Base-by-base conservation (phyloP, 2,113 vertebrate species). In the Ciconia maguari region DNA sequence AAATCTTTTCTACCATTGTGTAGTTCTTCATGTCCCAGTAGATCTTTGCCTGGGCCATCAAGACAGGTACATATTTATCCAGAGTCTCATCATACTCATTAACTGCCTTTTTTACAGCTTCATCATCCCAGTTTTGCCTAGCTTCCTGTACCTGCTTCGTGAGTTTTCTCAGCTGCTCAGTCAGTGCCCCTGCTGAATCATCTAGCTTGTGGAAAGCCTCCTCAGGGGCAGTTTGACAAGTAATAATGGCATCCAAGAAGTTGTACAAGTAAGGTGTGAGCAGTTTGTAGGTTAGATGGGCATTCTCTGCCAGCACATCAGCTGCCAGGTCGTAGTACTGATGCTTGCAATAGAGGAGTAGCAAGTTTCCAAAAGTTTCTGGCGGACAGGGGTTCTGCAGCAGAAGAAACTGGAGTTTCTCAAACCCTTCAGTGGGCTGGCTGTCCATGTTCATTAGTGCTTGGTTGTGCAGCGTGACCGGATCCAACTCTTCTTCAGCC, bases 21-120 rank as follows among this genome's bases (percentile, higher is more conserved):
- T 99, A 99, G 95, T 99, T 99, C 95, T 99, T 99, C 89, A 99
- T 98, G 96, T 99, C 99, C 99, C 99, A 99, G 94, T 99, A 99
- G 97, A 99, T 99, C 95, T 99, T 99, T 26, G 99, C 98, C 96
- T 99, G 99, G 24, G 99, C 99, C 99, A 99, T 99, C 87, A 99
- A 96, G 36, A 99, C 98, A 6, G 99, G 99, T 32, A 99, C 97
- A 44, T 99, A 99, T 95, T 98, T 99, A 94, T 99, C 99, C 82
- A 99, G 96, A 68, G 98, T 97, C n/a, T 98, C 98, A 60, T 99
- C 99, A 19, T 99, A 99, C 6, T 99, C 99, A 72, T 98, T 98
- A 51, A 99, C 96, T 10, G 98, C 93, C 91, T 98, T 99, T 95
- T 98, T 99, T 57, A 98, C 93, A 21, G 94, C 95, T 27, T 99